A percentile compares a stretch with the other conserved stretches of the same genome.
phyloP scores from a whole-genome alignment of 2,888 invertebrate genomes.

The Minunthozetes semirufus region DNA sequence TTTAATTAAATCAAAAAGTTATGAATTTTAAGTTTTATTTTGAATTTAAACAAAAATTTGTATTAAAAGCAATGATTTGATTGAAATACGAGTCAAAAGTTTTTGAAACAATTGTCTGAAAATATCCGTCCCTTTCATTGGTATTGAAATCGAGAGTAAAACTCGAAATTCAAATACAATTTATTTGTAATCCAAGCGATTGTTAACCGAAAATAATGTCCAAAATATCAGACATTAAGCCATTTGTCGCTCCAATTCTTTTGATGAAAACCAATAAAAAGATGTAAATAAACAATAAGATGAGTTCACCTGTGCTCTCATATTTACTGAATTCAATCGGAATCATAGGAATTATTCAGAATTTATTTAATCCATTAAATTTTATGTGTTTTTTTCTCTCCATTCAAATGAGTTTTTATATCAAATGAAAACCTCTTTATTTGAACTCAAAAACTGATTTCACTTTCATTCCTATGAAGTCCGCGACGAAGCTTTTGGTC shows the following conservation, averaged over 20 bases:
- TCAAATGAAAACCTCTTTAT: not conserved
- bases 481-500: slow-evolving; percentile 6
- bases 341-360: too few relatives aligned
- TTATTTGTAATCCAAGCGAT: not conserved
- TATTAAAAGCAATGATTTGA: too few relatives aligned
- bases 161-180: not conserved
- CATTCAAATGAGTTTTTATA: not conserved
- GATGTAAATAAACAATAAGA: not conserved
- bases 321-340: too few relatives aligned
- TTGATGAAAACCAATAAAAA: not conserved
- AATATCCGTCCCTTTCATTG: not conserved
- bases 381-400: not conserved
- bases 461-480: not conserved
- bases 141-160: not conserved
- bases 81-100: not conserved
- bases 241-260: slow-evolving; percentile 15
- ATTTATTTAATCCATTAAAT: too few relatives aligned
- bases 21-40: too few relatives aligned
- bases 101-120: not conserved
- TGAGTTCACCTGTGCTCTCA: not conserved
- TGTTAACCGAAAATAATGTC: not conserved
- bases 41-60: too few relatives aligned
- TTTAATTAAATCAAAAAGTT: too few relatives aligned
- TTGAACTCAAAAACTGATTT: not conserved
- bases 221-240: not conserved